phyloP scores from a whole-genome alignment of 2,797 vertebrate species.

The Fringilla coelebs region DNA sequence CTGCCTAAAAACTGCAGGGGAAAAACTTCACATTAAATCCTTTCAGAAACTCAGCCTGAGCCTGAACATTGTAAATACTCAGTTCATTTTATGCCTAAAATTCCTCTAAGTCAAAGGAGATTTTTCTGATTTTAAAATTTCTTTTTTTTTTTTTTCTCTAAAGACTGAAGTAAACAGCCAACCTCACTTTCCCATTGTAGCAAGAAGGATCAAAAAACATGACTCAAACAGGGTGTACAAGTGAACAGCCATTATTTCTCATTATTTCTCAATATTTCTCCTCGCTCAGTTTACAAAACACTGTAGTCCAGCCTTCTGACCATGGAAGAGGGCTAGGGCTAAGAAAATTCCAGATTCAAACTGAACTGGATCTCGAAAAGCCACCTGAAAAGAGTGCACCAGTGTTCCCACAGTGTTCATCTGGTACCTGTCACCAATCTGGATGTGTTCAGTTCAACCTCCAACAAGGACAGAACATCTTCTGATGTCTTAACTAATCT shows the following conservation, averaged over 20 bases:
- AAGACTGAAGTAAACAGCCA: not conserved
- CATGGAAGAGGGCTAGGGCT: not conserved
- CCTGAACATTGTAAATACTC: not conserved
- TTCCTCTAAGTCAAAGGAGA: not conserved
- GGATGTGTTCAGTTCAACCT: not conserved
- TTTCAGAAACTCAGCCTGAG: not conserved
- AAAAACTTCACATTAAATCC: not conserved
- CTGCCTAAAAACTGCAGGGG: not conserved
- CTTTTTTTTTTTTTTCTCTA: not conserved
- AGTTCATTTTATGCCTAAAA: not conserved
- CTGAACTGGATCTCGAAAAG: not conserved
- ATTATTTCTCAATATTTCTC: not conserved
- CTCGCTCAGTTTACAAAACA: not conserved
- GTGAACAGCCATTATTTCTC: not conserved
- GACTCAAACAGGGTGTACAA: fast-evolving
- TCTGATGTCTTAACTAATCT: not conserved
- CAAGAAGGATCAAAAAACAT: not conserved
- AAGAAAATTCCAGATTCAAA: not conserved
- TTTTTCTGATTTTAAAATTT: not conserved
- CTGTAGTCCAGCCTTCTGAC: not conserved
- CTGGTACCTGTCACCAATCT: not conserved
- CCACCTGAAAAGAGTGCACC: not conserved
- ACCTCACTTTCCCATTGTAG: not conserved
- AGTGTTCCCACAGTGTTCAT: not conserved
- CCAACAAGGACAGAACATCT: not conserved